Evolutionary conservation across 2,113 vertebrate species (phyloP).

Genomic region (Stegastes partitus): DNA sequence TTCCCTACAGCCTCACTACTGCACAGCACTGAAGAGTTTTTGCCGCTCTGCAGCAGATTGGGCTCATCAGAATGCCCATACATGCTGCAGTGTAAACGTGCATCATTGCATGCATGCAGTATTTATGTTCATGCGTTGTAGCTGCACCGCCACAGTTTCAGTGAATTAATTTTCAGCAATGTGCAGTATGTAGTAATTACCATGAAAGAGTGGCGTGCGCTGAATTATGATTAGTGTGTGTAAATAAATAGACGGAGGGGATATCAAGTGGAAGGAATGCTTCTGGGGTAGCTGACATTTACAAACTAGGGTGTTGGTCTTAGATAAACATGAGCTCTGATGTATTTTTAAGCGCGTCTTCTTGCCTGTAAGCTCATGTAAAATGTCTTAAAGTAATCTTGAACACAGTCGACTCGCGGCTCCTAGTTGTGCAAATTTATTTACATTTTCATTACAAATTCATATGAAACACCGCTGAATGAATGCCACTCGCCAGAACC

Average conservation of each 20-base stretch:
- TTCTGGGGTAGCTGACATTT: slow-evolving; percentile 44
- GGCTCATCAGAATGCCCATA: slow-evolving; percentile 7
- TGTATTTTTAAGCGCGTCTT: slow-evolving; percentile 6
- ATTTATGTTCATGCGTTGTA: slow-evolving; percentile 63
- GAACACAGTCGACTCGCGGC: slow-evolving; percentile 19
- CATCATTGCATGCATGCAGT: slow-evolving; percentile 56
- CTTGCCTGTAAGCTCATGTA: neutral
- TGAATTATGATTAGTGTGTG: slow-evolving; percentile 77
- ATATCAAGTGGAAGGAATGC: slow-evolving; percentile 57
- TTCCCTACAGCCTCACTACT: neutral
- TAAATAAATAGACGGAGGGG: slow-evolving; percentile 74
- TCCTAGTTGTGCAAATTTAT: slow-evolving; percentile 33
- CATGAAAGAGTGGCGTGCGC: slow-evolving; percentile 56
- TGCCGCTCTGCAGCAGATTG: slow-evolving; percentile 27
- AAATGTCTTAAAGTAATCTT: slow-evolving; percentile 1
- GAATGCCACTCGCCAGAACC: neutral
- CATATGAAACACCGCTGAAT: neutral
- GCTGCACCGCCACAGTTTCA: slow-evolving; percentile 58
- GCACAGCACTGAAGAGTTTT: neutral
- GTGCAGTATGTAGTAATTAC: slow-evolving; percentile 74
- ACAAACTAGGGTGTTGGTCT: slow-evolving; percentile 29
- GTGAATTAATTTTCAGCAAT: slow-evolving; percentile 70
- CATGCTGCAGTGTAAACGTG: slow-evolving; percentile 38
- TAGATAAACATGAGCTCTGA: slow-evolving; percentile 23
- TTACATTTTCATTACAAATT: slow-evolving; percentile 11